Conservation (phyloP, 2,113 vertebrate species). For the Albula goreensis region DNA sequence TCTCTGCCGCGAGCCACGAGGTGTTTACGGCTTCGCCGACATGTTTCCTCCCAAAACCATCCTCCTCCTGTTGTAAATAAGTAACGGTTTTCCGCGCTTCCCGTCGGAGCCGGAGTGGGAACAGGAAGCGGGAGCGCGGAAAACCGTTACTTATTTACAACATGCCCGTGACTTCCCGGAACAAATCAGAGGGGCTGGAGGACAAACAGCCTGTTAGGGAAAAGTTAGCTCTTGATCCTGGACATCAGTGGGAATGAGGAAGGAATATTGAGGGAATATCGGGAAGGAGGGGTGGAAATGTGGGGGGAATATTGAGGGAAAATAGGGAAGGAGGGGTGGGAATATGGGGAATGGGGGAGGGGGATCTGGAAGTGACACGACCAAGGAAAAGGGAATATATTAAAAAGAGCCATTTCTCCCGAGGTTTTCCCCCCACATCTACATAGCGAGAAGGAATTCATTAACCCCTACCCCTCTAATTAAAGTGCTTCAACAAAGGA, state of each 20-base stretch:
- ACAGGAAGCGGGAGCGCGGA: background rate
- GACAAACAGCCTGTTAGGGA: constrained; percentile 34
- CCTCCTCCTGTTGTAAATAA: constrained; percentile 70
- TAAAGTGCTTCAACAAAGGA: constrained; percentile 55
- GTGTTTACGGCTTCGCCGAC: constrained; percentile 75
- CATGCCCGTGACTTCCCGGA: background rate
- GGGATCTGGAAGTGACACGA: constrained; percentile 41
- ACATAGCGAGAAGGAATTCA: constrained; percentile 51
- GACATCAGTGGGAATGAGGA: constrained; percentile 75
- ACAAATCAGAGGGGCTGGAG: constrained; percentile 7
- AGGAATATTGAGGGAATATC: constrained; percentile 31
- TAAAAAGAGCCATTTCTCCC: constrained; percentile 34
- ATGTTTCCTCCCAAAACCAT: constrained; percentile 65
- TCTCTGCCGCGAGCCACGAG: constrained; percentile 55
- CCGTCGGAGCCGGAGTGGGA: constrained; percentile 38
- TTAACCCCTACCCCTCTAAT: constrained; percentile 65
- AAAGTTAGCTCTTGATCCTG: constrained; percentile 71
- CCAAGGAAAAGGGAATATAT: constrained; percentile 49
- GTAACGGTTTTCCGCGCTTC: constrained; percentile 70
- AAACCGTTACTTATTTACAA: background rate
- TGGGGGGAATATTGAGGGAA: too few species aligned
- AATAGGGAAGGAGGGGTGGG: too few species aligned
- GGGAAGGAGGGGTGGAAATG: constrained; percentile 28
- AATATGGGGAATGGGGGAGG: constrained; percentile 18
- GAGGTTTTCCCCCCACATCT: constrained; percentile 46